A percentile compares a stretch with the other conserved stretches of the same genome.
Evolutionary conservation across 92 coral and sea anemone species (phyloP).

Genomic region (Bergia sp.): DNA sequence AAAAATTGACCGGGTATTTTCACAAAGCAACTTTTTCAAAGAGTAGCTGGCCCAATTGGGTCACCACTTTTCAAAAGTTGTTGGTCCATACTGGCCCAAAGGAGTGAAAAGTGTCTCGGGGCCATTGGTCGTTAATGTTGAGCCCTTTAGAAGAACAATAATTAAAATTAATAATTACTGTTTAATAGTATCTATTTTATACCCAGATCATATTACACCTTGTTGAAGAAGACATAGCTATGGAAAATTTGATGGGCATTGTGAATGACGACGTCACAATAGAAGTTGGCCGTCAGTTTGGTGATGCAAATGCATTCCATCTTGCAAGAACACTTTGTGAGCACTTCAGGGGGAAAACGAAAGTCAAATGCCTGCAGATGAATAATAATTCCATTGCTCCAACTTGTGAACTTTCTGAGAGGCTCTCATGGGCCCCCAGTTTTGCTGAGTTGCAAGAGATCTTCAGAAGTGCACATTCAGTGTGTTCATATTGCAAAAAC

Average conservation of each 20-base stretch:
- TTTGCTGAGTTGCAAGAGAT: slow-evolving; percentile 26
- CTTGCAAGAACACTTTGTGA: slow-evolving; percentile 32
- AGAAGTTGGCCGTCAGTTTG: slow-evolving; percentile 42
- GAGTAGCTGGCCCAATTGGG: too few relatives aligned
- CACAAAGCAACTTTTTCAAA: too few relatives aligned
- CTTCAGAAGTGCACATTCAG: not conserved
- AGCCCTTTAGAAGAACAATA: too few relatives aligned
- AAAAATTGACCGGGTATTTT: too few relatives aligned
- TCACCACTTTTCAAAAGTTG: too few relatives aligned
- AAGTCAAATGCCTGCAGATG: not conserved
- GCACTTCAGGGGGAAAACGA: not conserved
- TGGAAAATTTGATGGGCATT: slow-evolving; percentile 25
- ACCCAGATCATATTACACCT: slow-evolving; percentile 11
- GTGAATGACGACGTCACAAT: slow-evolving; percentile 30
- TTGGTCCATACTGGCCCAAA: too few relatives aligned
- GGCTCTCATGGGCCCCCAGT: slow-evolving; percentile 30
- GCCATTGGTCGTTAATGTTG: too few relatives aligned
- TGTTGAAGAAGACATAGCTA: not conserved
- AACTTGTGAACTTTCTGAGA: slow-evolving; percentile 24
- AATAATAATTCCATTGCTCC: not conserved
- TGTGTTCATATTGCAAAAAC: not conserved
- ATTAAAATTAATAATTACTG: not conserved
- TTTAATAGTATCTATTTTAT: not conserved
- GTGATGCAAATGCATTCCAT: slow-evolving; percentile 39
- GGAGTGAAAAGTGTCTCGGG: too few relatives aligned